Evolutionary conservation across 2,888 invertebrate genomes (phyloP).

Genomic region (Archaeoteleia sp.): DNA sequence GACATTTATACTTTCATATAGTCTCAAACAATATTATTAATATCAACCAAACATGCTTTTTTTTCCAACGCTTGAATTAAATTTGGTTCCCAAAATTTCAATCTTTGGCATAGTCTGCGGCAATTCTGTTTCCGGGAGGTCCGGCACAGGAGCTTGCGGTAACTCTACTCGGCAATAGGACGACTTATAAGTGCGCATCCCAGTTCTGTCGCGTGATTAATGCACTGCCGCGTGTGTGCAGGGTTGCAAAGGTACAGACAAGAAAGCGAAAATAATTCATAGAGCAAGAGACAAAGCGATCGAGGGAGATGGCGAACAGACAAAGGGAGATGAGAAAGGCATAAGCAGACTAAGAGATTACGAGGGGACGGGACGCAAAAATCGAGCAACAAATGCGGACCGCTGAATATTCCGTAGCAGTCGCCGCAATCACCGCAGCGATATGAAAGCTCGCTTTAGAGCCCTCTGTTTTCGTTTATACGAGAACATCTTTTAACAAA

Average conservation of each 20-base stretch:
- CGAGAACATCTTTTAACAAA: conserved; percentile 25
- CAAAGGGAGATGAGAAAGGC: conserved; percentile 27
- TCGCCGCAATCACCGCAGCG: conserved; percentile 36
- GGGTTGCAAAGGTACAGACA: conserved; percentile 34
- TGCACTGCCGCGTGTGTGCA: conserved; percentile 38
- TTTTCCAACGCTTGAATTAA: no score
- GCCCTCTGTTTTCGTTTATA: conserved; percentile 45
- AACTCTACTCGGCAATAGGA: conserved; percentile 22
- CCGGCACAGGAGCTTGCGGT: conserved; percentile 9
- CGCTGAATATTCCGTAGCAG: conserved; percentile 48
- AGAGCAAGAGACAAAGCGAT: conserved; percentile 41
- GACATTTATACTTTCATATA: no score
- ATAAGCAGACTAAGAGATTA: conserved; percentile 52
- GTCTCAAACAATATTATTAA: no score
- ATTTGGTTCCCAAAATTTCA: no score
- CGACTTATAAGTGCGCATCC: conserved; percentile 36
- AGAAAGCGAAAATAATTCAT: conserved; percentile 57
- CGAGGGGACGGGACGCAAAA: conserved; percentile 45
- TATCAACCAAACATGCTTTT: no score
- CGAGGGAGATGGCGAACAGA: conserved; percentile 35
- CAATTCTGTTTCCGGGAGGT: not conserved
- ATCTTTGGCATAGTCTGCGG: not conserved
- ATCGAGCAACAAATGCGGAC: conserved; percentile 45
- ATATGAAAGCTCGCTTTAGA: conserved; percentile 55
- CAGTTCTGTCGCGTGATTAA: conserved; percentile 30